Evolutionary conservation across 2,888 invertebrate genomes (phyloP), one percentile per base, ranked within the genome.

Genomic region (Microctonus brassicae): DNA sequence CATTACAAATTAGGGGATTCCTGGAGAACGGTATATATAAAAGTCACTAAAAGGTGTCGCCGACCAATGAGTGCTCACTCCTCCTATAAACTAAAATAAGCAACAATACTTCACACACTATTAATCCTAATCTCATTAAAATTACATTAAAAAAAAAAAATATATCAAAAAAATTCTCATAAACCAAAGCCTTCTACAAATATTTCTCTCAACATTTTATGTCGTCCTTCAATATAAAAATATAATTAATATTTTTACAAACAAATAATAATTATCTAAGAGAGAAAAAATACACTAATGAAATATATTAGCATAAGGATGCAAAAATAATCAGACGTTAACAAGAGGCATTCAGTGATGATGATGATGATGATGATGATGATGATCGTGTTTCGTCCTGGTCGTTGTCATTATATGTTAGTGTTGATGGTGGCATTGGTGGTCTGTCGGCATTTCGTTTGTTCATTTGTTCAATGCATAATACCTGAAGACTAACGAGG

Each of bases 1-100:
- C 83, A 84, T 84, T 79, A 80, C 81, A 83, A 84, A 83, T 83
- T 77, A 81, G 78, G 73, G 77, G 73, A 17, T 47, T 47, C 47
- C 17, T 47, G 47, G 47, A 47, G 47, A 17, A 47, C 17, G 7
- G 7, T 9, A n/a, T 17, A n/a, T 39, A 20, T 47, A 17, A n/a
- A 47, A 20, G 7, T 47, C 7, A 13, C n/a, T 4, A n/a, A 13
- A 13, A 39, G n/a, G 39, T 39, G n/a, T 39, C 2, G n/a, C 5
- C 39, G n/a, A 29, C 39, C 39, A n/a, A 4, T 39, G 13, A 13
- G n/a, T n/a, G n/a, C n/a, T 39, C 5, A 39, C 2, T 47, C 6
- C 11, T 47, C 17, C 4, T 5, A 47, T n/a, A 47, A 6, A 20
- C 2, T 39, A n/a, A 13, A 13, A 39, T 39, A n/a, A n/a, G n/a